These are phyloP conservation scores for Habropoda laboriosa DNA, from an alignment of 1,140 invertebrate species.

Conservation along the genomic window DNA sequence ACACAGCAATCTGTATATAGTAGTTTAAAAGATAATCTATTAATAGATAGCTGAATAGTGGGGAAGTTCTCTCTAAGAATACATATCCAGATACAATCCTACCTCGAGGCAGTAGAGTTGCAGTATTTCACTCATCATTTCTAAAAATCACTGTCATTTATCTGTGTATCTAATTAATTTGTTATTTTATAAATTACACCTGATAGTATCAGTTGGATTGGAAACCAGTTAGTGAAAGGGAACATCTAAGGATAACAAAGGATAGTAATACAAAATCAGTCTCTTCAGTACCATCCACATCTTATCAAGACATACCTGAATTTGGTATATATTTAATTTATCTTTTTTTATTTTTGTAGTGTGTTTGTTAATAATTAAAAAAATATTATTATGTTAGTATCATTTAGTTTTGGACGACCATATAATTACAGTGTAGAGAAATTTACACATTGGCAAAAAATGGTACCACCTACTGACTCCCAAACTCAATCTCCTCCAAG, in stretches of 20 bases:
- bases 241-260: conserved; percentile 63
- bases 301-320: conserved; percentile 70
- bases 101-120: conserved; percentile 62
- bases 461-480: conserved; percentile 71
- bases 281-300: conserved; percentile 53
- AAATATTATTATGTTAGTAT: conserved; percentile 52
- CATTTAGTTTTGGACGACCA: conserved; percentile 51
- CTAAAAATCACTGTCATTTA: not conserved
- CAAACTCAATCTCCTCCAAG: conserved; percentile 66
- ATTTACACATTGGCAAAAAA: conserved; percentile 67
- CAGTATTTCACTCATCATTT: conserved; percentile 39
- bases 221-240: conserved; percentile 68
- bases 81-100: conserved; percentile 72
- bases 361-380: conserved; percentile 3
- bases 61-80: conserved; percentile 77
- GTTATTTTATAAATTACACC: conserved; percentile 33
- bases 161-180: conserved; percentile 5
- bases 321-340: conserved; percentile 61
- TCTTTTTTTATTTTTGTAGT: conserved; percentile 21
- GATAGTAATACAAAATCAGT: conserved; percentile 74
- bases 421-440: conserved; percentile 68
- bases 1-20: conserved; percentile 46
- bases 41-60: conserved; percentile 72
- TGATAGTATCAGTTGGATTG: conserved; percentile 72
- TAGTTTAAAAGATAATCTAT: conserved; percentile 66